Conservation (phyloP, 2,113 vertebrate genomes). For the Plotosus lineatus region DNA sequence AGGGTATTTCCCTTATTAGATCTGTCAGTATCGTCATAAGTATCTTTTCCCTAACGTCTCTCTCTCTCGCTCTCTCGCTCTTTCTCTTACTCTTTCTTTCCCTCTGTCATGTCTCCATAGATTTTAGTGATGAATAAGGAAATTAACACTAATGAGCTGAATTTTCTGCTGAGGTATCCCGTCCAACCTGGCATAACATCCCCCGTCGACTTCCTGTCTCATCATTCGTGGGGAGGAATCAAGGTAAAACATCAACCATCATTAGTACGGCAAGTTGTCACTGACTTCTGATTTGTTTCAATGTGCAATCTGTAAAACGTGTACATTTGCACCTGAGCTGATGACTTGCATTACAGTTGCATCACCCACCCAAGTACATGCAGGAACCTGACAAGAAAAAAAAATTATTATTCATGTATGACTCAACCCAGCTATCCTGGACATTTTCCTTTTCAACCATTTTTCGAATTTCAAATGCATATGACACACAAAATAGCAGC, state of each 20-base stretch:
- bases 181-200: conserved; percentile 75
- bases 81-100: background rate
- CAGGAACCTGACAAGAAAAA: background rate
- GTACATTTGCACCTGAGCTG: background rate
- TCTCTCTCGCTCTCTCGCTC: background rate
- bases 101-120: conserved; percentile 65
- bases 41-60: background rate
- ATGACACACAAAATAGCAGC: background rate
- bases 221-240: conserved; percentile 88
- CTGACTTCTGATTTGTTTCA: background rate
- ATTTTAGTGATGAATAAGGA: conserved; percentile 88
- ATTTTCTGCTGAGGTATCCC: conserved; percentile 91
- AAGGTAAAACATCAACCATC: conserved; percentile 76
- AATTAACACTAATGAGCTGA: conserved; percentile 78
- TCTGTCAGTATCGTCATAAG: conserved; percentile 1
- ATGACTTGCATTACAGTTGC: conserved; percentile 35
- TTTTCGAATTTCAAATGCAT: background rate
- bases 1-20: conserved; percentile 36
- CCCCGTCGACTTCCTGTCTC: conserved; percentile 90
- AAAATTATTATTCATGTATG: background rate
- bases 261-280: background rate
- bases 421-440: background rate
- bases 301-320: background rate
- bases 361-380: conserved; percentile 10
- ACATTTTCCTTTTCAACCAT: background rate